Evolutionary conservation across 2,797 vertebrate species (phyloP).

Genomic region (Oophaga sylvatica): DNA sequence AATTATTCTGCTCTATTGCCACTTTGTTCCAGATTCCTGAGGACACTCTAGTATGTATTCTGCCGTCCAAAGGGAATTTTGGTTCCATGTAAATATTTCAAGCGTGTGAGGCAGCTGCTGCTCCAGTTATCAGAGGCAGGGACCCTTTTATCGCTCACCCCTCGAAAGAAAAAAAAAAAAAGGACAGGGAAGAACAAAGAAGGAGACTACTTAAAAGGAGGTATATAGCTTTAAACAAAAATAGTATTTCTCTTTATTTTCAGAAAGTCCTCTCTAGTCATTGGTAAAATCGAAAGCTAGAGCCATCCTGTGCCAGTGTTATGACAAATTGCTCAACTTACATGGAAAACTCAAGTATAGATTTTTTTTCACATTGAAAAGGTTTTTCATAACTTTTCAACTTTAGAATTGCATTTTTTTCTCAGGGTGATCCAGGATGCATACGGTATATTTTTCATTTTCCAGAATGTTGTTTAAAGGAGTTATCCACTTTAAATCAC

Average conservation of each 20-base stretch:
- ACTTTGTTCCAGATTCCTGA: slow-evolving; percentile 51
- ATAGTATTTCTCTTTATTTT: background rate
- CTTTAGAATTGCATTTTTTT: background rate
- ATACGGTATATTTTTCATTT: background rate
- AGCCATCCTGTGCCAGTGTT: slow-evolving; percentile 1
- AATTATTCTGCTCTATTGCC: slow-evolving; percentile 43
- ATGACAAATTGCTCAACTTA: slow-evolving; percentile 1
- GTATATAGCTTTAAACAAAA: background rate
- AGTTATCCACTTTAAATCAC: no score
- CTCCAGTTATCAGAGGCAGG: slow-evolving; percentile 1
- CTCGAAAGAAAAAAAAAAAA: background rate
- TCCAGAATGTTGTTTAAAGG: background rate
- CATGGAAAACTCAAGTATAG: background rate
- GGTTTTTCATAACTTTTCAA: background rate
- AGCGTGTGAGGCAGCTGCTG: slow-evolving; percentile 54
- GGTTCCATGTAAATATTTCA: slow-evolving; percentile 57
- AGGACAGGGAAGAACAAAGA: no score
- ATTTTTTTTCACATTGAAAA: slow-evolving; percentile 21
- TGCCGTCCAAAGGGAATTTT: slow-evolving; percentile 51
- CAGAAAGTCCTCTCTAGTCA: background rate
- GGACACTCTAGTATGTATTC: slow-evolving; percentile 52
- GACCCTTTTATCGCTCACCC: slow-evolving; percentile 4
- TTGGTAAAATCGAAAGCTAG: background rate
- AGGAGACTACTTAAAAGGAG: background rate
- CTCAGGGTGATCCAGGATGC: background rate